Conservation (phyloP, 2,888 invertebrate genomes). For the Lasioglossum calceatum region DNA sequence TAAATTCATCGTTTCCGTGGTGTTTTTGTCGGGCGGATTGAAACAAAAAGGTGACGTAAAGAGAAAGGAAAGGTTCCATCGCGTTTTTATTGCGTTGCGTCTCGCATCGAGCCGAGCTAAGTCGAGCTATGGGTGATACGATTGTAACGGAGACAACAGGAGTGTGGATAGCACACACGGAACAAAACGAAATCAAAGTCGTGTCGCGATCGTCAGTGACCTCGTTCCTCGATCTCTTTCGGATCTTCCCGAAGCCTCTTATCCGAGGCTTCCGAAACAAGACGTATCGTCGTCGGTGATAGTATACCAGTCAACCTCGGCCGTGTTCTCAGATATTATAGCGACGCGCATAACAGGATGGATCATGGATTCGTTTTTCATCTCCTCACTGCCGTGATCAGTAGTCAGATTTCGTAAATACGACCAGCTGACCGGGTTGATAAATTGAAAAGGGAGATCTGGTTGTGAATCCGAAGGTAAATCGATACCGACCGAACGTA, state of each 20-base stretch:
- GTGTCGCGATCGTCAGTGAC: conserved; percentile 51
- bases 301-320: conserved; percentile 67
- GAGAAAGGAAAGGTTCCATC: conserved; percentile 8
- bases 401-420: neutral
- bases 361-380: neutral
- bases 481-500: neutral
- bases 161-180: neutral
- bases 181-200: conserved; percentile 51
- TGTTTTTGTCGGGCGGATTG: neutral
- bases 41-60: neutral
- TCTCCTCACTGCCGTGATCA: neutral
- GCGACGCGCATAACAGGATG: conserved; percentile 21
- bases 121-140: conserved; percentile 11
- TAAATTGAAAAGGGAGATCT: neutral
- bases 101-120: neutral
- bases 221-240: conserved; percentile 55
- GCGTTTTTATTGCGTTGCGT: conserved; percentile 21
- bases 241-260: conserved; percentile 53
- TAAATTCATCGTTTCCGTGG: neutral
- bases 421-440: neutral
- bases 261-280: conserved; percentile 57
- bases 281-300: conserved; percentile 34
- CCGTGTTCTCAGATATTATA: conserved; percentile 38
- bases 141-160: conserved; percentile 15
- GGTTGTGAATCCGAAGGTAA: neutral